These are phyloP conservation scores for Pardalotus punctatus DNA, from an alignment of 2,113 vertebrate species.

Conservation along the genomic window DNA sequence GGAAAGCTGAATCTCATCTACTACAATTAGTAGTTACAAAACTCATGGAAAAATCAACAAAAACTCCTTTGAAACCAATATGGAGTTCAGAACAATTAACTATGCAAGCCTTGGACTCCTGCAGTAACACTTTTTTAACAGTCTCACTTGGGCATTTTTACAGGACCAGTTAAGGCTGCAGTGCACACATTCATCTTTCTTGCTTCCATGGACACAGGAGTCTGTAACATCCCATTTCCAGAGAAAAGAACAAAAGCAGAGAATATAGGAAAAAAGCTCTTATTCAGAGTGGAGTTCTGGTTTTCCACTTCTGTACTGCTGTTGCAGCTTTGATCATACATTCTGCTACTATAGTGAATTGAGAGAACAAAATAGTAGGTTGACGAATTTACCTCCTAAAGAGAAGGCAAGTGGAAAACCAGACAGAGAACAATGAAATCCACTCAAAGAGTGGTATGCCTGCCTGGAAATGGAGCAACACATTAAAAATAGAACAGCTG, in stretches of 20 bases:
- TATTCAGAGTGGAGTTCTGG: neutral
- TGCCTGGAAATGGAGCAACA: constrained; percentile 22
- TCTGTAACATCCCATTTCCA: neutral
- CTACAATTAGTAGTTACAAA: neutral
- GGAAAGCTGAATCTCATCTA: neutral
- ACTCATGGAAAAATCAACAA: neutral
- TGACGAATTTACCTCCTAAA: neutral
- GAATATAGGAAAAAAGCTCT: neutral
- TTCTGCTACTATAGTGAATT: neutral
- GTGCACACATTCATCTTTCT: neutral
- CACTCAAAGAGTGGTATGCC: neutral
- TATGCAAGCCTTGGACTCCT: neutral
- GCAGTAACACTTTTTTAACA: neutral
- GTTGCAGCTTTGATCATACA: neutral
- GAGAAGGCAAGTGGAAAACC: neutral
- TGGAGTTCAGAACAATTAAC: neutral
- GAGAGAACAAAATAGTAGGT: neutral
- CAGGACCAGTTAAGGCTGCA: neutral
- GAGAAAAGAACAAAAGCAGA: neutral
- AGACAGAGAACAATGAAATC: neutral
- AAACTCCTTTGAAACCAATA: neutral
- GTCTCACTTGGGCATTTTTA: neutral
- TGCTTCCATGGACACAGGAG: neutral
- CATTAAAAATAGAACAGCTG: constrained; percentile 5
- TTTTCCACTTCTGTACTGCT: neutral